Conservation (phyloP, 2,113 vertebrate genomes). For the Miniopterus natalensis region DNA sequence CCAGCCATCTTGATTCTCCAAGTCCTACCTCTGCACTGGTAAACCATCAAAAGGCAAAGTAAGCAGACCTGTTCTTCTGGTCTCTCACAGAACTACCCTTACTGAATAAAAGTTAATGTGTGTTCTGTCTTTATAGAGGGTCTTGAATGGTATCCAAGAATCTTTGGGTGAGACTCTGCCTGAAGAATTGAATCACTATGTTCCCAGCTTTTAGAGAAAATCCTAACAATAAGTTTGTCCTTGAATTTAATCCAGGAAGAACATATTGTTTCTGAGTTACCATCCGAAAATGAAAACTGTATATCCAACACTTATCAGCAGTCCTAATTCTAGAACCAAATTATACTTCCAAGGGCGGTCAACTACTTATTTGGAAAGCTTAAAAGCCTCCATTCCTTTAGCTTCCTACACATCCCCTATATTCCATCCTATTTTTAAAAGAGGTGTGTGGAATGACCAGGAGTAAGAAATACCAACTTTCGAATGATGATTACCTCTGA, state of each 20-base stretch:
- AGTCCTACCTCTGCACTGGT: neutral
- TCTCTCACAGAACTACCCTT: neutral
- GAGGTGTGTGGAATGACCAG: neutral
- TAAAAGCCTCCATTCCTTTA: neutral
- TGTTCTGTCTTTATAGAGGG: neutral
- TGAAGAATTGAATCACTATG: neutral
- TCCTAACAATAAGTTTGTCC: neutral
- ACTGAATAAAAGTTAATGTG: neutral
- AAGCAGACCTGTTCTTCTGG: neutral
- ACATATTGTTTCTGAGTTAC: neutral
- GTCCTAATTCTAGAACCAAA: constrained; percentile 57
- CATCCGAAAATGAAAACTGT: neutral
- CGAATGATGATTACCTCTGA: neutral
- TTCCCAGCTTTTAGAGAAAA: constrained; percentile 45
- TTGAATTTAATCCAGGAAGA: constrained; percentile 53
- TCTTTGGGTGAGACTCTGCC: neutral
- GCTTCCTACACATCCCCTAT: neutral
- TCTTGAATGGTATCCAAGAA: neutral
- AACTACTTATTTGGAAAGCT: neutral
- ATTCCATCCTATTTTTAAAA: neutral
- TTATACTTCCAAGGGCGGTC: constrained; percentile 27
- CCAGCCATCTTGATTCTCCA: neutral
- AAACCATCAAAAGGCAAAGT: neutral
- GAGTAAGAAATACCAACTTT: neutral
- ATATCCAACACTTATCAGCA: neutral